A percentile compares a stretch with the other conserved stretches of the same genome.
Evolutionary conservation across 2,797 vertebrate genomes (phyloP).

Genomic region (Tokudaia tokunoshimensis): DNA sequence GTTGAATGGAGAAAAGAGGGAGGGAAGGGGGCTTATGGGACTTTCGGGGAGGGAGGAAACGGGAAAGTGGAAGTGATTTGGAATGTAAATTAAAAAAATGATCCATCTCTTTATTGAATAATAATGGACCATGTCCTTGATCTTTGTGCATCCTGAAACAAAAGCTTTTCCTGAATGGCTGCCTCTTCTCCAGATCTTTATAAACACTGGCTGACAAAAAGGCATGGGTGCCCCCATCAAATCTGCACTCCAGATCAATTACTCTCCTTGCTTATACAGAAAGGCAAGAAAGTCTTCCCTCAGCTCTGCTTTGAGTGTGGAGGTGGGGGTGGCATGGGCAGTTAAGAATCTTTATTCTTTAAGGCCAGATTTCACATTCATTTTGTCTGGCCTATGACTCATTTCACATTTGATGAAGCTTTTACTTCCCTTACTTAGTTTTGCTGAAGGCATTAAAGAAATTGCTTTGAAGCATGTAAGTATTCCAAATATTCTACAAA

Average conservation of each 20-base stretch:
- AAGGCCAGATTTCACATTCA: constrained; percentile 60
- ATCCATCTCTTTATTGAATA: constrained; percentile 68
- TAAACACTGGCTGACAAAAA: constrained; percentile 75
- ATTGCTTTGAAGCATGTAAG: constrained; percentile 67
- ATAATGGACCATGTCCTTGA: constrained; percentile 68
- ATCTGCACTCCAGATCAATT: constrained; percentile 67
- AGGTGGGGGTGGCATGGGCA: not conserved
- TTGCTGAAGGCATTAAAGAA: constrained; percentile 54
- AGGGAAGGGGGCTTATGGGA: no score
- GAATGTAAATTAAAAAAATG: no score
- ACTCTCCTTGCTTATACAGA: constrained; percentile 68
- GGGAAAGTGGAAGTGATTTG: no score
- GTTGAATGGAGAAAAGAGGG: no score
- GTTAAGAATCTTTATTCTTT: constrained; percentile 46
- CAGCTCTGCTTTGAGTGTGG: not conserved
- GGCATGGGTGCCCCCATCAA: constrained; percentile 61
- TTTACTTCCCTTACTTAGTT: constrained; percentile 61
- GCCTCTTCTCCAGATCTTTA: constrained; percentile 68
- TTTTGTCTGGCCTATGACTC: constrained; percentile 66
- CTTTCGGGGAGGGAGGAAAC: no score
- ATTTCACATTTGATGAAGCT: constrained; percentile 66
- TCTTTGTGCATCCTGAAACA: constrained; percentile 74
- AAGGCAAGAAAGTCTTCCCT: constrained; percentile 50
- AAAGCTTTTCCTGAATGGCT: constrained; percentile 73
- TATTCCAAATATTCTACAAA: constrained; percentile 50